These are phyloP conservation scores for Acipenser ruthenus DNA, from an alignment of 2,797 vertebrate genomes.

Conservation along the genomic window DNA sequence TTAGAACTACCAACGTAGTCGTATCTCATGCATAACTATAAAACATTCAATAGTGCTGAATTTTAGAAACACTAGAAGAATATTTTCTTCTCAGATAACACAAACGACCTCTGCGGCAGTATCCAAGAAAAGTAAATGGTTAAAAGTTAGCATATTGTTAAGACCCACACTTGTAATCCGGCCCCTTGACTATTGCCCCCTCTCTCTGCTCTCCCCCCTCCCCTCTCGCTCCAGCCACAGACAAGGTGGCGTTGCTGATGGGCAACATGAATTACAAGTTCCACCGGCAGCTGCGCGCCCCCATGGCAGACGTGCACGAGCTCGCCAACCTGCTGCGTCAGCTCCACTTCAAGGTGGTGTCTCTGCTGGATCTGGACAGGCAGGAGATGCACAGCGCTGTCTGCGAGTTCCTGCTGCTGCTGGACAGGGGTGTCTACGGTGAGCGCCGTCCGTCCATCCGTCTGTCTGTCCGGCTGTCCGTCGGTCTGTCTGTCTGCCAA, in stretches of 20 bases:
- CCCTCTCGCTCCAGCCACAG: constrained; percentile 55
- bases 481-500: background rate
- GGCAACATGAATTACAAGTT: constrained; percentile 78
- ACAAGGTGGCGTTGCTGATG: constrained; percentile 81
- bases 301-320: constrained; percentile 73
- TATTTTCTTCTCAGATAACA: too few species aligned
- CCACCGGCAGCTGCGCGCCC: constrained; percentile 65
- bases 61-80: too few species aligned
- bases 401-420: constrained; percentile 72
- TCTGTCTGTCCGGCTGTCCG: constrained; percentile 4
- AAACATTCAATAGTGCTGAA: too few species aligned
- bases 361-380: constrained; percentile 70
- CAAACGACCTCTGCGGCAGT: too few species aligned
- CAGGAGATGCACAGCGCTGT: constrained; percentile 80
- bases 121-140: too few species aligned
- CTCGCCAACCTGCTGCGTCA: constrained; percentile 66
- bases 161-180: background rate
- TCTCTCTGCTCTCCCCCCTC: background rate
- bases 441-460: constrained; percentile 15
- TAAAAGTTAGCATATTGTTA: too few species aligned
- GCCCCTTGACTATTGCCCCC: background rate
- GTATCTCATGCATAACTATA: too few species aligned
- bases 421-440: constrained; percentile 78
- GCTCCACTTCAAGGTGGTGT: constrained; percentile 82
- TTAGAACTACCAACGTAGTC: too few species aligned